Evolutionary conservation across 2,113 vertebrate genomes (phyloP).

Genomic region (Alces alces): DNA sequence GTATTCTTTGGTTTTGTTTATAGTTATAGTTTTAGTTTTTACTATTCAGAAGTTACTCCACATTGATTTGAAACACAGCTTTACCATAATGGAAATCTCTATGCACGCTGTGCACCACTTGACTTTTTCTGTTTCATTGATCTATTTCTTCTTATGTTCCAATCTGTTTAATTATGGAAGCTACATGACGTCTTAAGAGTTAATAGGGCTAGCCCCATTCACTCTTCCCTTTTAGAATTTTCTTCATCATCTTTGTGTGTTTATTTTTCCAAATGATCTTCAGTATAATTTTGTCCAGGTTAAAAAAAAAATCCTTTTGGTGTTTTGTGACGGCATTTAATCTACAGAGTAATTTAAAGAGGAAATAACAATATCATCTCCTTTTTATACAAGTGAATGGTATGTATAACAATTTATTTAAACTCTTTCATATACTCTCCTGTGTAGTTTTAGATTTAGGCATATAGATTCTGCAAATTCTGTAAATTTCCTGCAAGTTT

Average conservation of each 20-base stretch:
- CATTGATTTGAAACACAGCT: background rate
- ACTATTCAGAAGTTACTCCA: background rate
- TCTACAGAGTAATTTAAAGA: background rate
- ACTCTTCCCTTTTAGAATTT: background rate
- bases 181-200: background rate
- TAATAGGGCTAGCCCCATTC: background rate
- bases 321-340: background rate
- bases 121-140: background rate
- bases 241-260: background rate
- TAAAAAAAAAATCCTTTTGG: background rate
- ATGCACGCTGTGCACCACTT: background rate
- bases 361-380: background rate
- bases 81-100: background rate
- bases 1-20: background rate
- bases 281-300: background rate
- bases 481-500: background rate
- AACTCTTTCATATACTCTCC: background rate
- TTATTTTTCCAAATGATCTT: background rate
- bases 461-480: background rate
- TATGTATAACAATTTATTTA: background rate
- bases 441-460: background rate
- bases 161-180: background rate
- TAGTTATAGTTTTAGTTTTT: background rate
- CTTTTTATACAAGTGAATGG: background rate
- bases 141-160: background rate